These are phyloP conservation scores for Arenicola marina DNA, from an alignment of 2,888 invertebrate species.

Conservation along the genomic window DNA sequence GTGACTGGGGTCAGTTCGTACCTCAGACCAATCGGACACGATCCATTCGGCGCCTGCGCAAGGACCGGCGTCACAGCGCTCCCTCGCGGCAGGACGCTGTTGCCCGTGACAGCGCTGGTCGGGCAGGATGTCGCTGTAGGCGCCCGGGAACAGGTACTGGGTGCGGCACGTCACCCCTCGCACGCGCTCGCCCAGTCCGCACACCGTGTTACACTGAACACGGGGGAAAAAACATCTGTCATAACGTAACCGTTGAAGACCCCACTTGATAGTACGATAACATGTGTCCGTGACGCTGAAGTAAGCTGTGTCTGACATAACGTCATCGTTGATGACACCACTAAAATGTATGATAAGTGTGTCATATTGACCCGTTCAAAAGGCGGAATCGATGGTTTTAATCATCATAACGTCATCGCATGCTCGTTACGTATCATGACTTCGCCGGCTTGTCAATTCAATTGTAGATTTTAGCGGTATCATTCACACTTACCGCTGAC, in stretches of 20 bases:
- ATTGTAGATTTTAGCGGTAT: not conserved
- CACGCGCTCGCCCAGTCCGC: constrained; percentile 69
- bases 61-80: constrained; percentile 61
- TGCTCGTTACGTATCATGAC: too few relatives aligned
- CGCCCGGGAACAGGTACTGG: constrained; percentile 55
- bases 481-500: constrained; percentile 18
- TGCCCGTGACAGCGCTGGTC: constrained; percentile 14
- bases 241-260: too few relatives aligned
- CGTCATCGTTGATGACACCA: too few relatives aligned
- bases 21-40: constrained; percentile 83
- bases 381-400: too few relatives aligned
- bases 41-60: constrained; percentile 94
- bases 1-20: constrained; percentile 62
- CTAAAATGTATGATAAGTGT: too few relatives aligned
- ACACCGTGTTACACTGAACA: constrained; percentile 70
- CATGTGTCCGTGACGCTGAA: too few relatives aligned
- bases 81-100: constrained; percentile 9
- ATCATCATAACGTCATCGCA: too few relatives aligned
- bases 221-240: too few relatives aligned
- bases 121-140: constrained; percentile 61
- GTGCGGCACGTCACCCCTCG: constrained; percentile 66
- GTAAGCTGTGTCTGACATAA: too few relatives aligned
- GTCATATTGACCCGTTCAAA: too few relatives aligned
- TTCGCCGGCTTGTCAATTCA: too few relatives aligned
- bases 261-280: too few relatives aligned